Conservation (phyloP, 1,140 invertebrate genomes). For the Piezodorus guildinii region DNA sequence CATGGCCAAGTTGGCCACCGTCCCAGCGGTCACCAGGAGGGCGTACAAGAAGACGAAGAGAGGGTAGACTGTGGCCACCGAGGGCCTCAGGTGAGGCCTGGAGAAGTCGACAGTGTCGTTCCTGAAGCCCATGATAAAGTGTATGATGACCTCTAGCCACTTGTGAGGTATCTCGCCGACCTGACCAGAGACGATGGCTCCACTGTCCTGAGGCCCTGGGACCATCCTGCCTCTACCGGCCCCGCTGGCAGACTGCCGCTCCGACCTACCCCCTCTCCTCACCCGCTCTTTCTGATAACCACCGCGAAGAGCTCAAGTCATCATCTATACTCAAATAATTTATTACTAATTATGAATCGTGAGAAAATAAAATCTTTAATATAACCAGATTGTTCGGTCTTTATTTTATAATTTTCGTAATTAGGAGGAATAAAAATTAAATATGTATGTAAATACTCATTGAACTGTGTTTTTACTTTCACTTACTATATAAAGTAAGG, state of each 20-base stretch:
- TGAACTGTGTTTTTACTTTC: no score
- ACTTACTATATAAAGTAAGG: no score
- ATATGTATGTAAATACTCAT: no score
- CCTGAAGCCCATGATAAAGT: conserved; percentile 30
- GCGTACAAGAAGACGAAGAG: conserved; percentile 52
- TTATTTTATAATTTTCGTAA: no score
- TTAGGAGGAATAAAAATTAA: no score
- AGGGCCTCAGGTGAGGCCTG: conserved; percentile 35
- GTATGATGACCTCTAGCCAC: conserved; percentile 30
- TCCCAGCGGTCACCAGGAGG: conserved; percentile 42
- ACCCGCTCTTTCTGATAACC: neutral
- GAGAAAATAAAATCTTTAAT: no score
- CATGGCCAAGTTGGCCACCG: conserved; percentile 45
- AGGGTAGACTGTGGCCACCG: conserved; percentile 44
- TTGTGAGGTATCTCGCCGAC: conserved; percentile 27
- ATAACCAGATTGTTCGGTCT: no score
- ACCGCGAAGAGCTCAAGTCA: no score
- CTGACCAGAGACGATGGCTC: neutral
- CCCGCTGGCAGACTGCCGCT: neutral
- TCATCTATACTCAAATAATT: no score
- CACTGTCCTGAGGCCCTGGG: no score
- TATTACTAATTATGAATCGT: no score
- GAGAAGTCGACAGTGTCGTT: conserved; percentile 36
- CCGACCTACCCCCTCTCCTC: neutral
- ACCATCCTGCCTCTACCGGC: neutral